phyloP scores from a whole-genome alignment of 2,797 vertebrate species.

The Chelidonichthys spinosus region DNA sequence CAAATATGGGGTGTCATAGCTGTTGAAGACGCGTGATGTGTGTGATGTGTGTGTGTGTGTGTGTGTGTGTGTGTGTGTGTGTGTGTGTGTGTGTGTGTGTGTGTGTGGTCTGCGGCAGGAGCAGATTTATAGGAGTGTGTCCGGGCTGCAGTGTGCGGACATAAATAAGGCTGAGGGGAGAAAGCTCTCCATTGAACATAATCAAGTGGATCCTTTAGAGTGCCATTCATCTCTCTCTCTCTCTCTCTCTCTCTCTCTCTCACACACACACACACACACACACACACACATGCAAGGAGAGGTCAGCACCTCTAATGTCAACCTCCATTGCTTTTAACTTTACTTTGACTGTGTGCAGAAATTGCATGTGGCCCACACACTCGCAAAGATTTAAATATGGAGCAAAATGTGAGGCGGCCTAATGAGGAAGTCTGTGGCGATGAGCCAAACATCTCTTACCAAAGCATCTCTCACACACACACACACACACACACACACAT shows the following conservation, averaged over 20 bases:
- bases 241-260: constrained; percentile 30
- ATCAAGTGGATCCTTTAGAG: constrained; percentile 78
- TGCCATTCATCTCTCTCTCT: constrained; percentile 54
- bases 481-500: not conserved
- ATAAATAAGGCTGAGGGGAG: constrained; percentile 79
- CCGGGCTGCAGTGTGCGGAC: constrained; percentile 67
- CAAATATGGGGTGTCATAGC: constrained; percentile 15
- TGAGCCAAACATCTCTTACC: constrained; percentile 36
- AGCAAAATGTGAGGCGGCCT: constrained; percentile 23
- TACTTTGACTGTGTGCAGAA: constrained; percentile 5
- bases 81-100: constrained; percentile 32
- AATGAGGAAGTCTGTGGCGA: constrained; percentile 36
- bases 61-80: constrained; percentile 32
- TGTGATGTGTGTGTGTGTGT: constrained; percentile 24
- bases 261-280: constrained; percentile 2
- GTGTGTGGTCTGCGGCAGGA: constrained; percentile 45
- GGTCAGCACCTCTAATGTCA: constrained; percentile 24
- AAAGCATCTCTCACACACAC: not conserved
- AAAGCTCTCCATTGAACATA: constrained; percentile 81
- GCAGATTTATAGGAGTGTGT: constrained; percentile 75
- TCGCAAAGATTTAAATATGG: constrained; percentile 25
- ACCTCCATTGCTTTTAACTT: constrained; percentile 1
- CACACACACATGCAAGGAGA: constrained; percentile 18
- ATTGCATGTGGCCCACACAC: not conserved
- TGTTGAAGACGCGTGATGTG: constrained; percentile 4